phyloP scores from a whole-genome alignment of 2,888 invertebrate genomes.

The Acanthosoma haemorrhoidale region DNA sequence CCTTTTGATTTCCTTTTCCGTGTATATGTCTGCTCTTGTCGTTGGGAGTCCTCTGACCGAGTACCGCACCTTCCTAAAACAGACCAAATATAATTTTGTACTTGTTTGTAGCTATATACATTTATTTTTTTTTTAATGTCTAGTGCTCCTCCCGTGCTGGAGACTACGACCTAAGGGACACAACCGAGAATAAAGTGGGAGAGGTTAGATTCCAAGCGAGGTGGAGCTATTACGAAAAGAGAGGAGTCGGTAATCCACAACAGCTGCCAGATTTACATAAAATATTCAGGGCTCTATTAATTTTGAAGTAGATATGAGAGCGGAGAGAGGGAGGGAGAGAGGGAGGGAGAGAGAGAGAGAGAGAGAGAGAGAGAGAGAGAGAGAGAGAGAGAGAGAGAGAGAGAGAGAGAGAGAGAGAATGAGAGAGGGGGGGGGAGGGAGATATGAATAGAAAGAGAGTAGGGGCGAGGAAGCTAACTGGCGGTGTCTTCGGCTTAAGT shows the following conservation, averaged over 20 bases:
- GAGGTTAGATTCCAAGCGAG: constrained; percentile 8
- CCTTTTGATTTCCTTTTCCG: too few species aligned
- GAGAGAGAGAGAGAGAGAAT: neutral
- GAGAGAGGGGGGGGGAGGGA: neutral
- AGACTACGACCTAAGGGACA: neutral
- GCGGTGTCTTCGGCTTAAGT: neutral
- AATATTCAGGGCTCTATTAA: constrained; percentile 14
- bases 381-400: neutral
- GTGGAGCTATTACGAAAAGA: constrained; percentile 3
- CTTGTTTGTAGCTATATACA: too few species aligned
- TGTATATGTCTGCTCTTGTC: too few species aligned
- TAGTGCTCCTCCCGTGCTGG: too few species aligned
- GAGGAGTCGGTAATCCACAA: constrained; percentile 10
- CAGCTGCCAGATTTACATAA: neutral
- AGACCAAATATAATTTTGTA: too few species aligned
- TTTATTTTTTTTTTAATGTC: too few species aligned
- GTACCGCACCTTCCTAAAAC: too few species aligned
- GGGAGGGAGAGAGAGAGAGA: constrained; percentile 3
- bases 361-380: neutral
- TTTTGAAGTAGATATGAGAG: constrained; percentile 11
- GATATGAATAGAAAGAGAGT: neutral
- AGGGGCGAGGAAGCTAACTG: neutral
- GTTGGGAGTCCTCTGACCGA: too few species aligned
- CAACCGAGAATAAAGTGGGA: neutral
- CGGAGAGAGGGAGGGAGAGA: neutral